Evolutionary conservation across 2,888 invertebrate species (phyloP).

Genomic region (Hydriomena furcata): DNA sequence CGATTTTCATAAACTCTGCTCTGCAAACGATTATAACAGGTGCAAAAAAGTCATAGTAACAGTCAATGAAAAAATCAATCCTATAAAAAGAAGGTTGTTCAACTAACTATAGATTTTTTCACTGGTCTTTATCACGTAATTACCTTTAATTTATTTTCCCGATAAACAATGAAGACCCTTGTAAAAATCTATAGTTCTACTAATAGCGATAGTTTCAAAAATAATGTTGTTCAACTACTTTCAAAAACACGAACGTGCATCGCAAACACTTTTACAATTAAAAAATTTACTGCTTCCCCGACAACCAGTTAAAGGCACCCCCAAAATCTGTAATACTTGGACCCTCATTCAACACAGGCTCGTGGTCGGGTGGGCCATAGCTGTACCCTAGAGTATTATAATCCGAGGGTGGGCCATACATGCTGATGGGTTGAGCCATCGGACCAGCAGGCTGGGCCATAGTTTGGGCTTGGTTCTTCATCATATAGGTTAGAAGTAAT

Average conservation of each 20-base stretch:
- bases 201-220: no score
- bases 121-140: no score
- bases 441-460: constrained; percentile 25
- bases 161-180: no score
- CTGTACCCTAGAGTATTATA: constrained; percentile 75
- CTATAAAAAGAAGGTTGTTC: no score
- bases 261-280: constrained; percentile 6
- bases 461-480: constrained; percentile 52
- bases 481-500: constrained; percentile 60
- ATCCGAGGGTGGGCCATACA: constrained; percentile 62
- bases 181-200: no score
- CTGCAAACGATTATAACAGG: no score
- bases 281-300: constrained; percentile 51
- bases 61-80: no score
- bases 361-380: constrained; percentile 66
- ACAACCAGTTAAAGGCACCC: constrained; percentile 58
- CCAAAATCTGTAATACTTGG: constrained; percentile 58
- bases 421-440: constrained; percentile 26
- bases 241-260: neutral
- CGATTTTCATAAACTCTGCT: no score
- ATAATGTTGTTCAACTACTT: no score
- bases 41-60: no score
- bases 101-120: no score
- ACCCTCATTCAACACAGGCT: constrained; percentile 44
- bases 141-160: no score